These are phyloP conservation scores for Chrysolina haemoptera DNA, from an alignment of 2,888 invertebrate genomes.

Conservation along the genomic window DNA sequence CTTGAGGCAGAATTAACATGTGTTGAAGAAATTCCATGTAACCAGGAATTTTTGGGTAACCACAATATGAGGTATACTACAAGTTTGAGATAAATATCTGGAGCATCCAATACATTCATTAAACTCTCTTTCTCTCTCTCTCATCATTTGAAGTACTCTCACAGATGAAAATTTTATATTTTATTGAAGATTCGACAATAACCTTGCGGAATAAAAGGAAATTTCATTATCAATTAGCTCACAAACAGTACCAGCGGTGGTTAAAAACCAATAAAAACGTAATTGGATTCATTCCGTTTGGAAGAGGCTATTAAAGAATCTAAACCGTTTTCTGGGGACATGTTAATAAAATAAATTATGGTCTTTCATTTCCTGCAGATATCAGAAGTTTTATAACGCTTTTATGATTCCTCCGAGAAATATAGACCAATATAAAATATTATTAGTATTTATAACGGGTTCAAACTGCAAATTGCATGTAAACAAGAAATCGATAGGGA, in stretches of 20 bases:
- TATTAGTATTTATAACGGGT: neutral
- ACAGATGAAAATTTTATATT: no score
- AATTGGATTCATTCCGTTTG: neutral
- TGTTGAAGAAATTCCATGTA: no score
- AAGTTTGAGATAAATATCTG: no score
- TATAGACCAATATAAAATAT: neutral
- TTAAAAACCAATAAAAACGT: slow-evolving; percentile 4
- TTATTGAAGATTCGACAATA: neutral
- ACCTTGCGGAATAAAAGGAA: neutral
- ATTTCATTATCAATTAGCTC: neutral
- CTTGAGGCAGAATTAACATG: no score
- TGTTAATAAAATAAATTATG: slow-evolving; percentile 1
- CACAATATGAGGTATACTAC: no score
- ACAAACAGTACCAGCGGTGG: neutral
- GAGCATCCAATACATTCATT: no score
- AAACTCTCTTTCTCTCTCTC: no score
- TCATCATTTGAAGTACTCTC: no score
- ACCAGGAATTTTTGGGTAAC: no score
- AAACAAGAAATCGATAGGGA: neutral
- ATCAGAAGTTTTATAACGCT: neutral
- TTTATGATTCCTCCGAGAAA: neutral
- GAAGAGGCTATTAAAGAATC: neutral
- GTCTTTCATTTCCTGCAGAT: slow-evolving; percentile 10
- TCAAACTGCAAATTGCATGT: neutral
- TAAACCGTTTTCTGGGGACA: neutral